phyloP scores from a whole-genome alignment of 2,888 invertebrate species.

The Bellardia pandia region DNA sequence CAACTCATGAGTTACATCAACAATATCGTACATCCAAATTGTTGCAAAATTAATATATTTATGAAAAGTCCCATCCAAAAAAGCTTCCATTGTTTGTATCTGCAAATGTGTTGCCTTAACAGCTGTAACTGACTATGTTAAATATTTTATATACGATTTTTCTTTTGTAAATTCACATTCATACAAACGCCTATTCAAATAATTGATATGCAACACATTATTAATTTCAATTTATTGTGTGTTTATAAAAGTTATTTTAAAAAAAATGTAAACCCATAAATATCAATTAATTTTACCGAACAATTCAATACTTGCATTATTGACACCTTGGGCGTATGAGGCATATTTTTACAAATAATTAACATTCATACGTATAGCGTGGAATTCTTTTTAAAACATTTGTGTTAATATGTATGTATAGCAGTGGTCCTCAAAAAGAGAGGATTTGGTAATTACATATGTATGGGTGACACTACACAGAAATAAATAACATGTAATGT shows the following conservation, averaged over 20 bases:
- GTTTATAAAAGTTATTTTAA: neutral
- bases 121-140: neutral
- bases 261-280: neutral
- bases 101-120: neutral
- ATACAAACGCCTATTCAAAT: neutral
- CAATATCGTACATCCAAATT: too few species aligned
- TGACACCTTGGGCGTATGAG: slow-evolving; percentile 23
- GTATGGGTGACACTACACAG: too few species aligned
- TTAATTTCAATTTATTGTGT: slow-evolving; percentile 12
- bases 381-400: too few species aligned
- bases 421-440: too few species aligned
- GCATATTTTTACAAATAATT: slow-evolving; percentile 3
- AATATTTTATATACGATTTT: neutral
- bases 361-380: neutral
- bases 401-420: too few species aligned
- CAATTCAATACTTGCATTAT: neutral
- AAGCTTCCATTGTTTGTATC: neutral
- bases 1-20: too few species aligned
- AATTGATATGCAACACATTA: neutral
- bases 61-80: neutral
- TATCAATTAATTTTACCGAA: neutral
- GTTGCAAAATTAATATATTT: neutral
- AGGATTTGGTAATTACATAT: too few species aligned
- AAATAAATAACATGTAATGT: too few species aligned
- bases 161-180: neutral